phyloP scores from a whole-genome alignment of 2,113 vertebrate genomes.

The Uropsilus gracilis region DNA sequence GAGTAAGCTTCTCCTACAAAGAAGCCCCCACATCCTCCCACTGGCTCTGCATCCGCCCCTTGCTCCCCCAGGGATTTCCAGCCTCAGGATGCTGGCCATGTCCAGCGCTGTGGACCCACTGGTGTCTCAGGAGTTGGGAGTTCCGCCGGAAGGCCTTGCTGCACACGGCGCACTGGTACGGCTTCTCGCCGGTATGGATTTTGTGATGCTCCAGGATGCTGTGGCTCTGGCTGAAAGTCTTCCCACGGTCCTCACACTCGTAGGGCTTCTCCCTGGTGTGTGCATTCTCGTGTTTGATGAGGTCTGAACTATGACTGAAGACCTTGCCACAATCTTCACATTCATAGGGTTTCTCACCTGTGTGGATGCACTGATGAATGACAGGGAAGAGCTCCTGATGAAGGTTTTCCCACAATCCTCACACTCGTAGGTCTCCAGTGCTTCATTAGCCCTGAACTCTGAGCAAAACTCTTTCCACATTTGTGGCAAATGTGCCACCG shows the following conservation, averaged over 20 bases:
- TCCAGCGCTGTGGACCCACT: constrained; percentile 55
- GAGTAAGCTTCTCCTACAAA: constrained; percentile 67
- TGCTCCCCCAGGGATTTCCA: background rate
- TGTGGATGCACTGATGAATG: constrained; percentile 57
- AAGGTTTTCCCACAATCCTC: background rate
- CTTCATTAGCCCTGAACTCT: background rate
- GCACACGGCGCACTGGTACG: constrained; percentile 44
- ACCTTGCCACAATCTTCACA: constrained; percentile 70
- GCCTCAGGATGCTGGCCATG: background rate
- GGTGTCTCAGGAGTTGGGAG: constrained; percentile 74
- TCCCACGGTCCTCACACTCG: constrained; percentile 63
- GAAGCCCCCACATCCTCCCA: background rate
- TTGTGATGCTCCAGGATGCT: constrained; percentile 72
- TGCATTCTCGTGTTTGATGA: constrained; percentile 71
- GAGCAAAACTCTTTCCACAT: constrained; percentile 67
- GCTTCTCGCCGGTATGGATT: constrained; percentile 68
- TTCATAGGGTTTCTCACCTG: constrained; percentile 72
- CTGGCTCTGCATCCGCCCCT: background rate
- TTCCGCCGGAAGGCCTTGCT: constrained; percentile 64
- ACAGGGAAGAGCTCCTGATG: background rate
- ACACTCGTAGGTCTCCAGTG: background rate
- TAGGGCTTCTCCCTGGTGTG: constrained; percentile 77
- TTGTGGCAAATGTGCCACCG: constrained; percentile 59
- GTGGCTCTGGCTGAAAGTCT: constrained; percentile 68
- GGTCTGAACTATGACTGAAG: constrained; percentile 70